Base-by-base conservation (phyloP, 1,140 invertebrate genomes). In the Neelides sp. region DNA sequence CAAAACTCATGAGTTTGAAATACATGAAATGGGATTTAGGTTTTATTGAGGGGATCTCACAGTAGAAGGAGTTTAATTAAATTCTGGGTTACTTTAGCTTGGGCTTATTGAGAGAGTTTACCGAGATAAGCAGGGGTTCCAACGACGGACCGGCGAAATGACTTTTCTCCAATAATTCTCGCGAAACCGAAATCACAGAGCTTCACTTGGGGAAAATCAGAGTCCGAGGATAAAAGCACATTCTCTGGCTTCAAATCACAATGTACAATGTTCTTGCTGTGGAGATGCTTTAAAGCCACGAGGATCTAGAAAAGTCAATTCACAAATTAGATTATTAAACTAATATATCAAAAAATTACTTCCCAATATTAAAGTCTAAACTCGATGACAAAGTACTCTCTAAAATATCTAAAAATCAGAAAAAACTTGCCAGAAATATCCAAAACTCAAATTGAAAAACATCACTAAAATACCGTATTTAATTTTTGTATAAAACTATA, bases 191-290 rank as follows among this genome's bases (percentile, higher is more conserved):
- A 98, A 75, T 98, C 94, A 70, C 94, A 98, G 8, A 98, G 73
- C 71, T 98, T 98, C 13, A 97, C 91, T 74, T 97, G 94, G 20
- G 93, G 93, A 68, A 94, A 97, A 63, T 94, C 87, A 28, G 79
- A 79, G 69, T 93, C 83, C 5, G 84, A 86, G 50, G 88, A 92
- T 23, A 98, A 75, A 32, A 99, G 71, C 4, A 98, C 95, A 71
- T 99, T 99, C 68, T 96, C 91, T 12, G 95, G 95, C 69, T 99
- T 99, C 54, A 99, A 73, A 73, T 97, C 93, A 73, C 93, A 98
- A 67, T 97, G 93, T 17, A 95, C 91, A 62, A 96, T 94, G 66
- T 94, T 94, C 69, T 93, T 91, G 59, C 86, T 93, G 71, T 99
- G 95, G n/a, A 99, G 72, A 73, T 98, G 91, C 66, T 94, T 94